phyloP scores from a whole-genome alignment of 2,797 vertebrate genomes.

The Sylvia borin region DNA sequence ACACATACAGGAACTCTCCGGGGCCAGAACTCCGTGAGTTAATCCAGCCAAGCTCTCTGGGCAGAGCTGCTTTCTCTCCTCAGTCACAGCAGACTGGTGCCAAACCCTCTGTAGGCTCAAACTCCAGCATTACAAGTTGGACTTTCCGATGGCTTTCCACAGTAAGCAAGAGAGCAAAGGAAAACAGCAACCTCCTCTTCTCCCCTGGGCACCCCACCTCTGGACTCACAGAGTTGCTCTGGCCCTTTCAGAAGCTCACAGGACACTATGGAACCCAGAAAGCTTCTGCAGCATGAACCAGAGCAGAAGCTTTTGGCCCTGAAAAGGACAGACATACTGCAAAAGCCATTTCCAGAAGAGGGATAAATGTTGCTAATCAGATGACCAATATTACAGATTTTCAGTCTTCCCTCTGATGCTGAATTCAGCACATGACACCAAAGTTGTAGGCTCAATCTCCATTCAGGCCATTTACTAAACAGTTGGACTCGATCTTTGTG shows the following conservation, averaged over 20 bases:
- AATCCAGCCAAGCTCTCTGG: background rate
- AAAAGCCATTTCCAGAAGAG: background rate
- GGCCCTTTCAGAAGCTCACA: background rate
- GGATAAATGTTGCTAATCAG: background rate
- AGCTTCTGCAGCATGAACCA: rapidly evolving
- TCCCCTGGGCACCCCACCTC: background rate
- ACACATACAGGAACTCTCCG: background rate
- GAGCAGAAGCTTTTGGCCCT: background rate
- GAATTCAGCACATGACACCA: background rate
- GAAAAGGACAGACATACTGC: background rate
- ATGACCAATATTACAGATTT: background rate
- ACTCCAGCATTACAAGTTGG: background rate
- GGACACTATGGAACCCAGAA: background rate
- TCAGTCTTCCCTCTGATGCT: background rate
- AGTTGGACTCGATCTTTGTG: background rate
- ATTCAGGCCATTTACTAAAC: background rate
- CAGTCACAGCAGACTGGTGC: background rate
- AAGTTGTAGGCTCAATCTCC: background rate
- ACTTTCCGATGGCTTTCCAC: background rate
- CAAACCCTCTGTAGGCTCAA: background rate
- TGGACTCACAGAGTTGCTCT: background rate
- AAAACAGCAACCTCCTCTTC: rapidly evolving
- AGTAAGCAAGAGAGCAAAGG: background rate
- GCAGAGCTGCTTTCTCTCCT: background rate
- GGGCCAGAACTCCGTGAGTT: background rate